Evolutionary conservation across 2,888 invertebrate genomes (phyloP).

Genomic region (Aethes cnicana): DNA sequence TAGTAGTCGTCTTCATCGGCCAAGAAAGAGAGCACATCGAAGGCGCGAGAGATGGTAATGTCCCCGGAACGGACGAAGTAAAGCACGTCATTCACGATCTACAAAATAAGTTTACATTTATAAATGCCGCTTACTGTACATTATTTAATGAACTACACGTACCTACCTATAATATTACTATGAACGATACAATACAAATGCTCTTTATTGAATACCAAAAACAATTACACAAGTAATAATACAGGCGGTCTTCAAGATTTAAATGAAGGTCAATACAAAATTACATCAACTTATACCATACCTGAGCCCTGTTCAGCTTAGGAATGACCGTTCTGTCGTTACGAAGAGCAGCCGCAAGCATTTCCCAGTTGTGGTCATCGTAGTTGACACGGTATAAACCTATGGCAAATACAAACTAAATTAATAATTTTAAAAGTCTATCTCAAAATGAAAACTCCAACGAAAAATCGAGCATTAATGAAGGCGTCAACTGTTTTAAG

Average conservation of each 20-base stretch:
- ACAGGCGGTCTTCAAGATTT: too few species aligned
- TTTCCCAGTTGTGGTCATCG: constrained; percentile 80
- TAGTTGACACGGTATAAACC: constrained; percentile 88
- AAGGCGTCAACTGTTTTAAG: background rate
- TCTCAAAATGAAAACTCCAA: too few species aligned
- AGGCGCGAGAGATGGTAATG: constrained; percentile 78
- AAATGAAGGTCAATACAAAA: too few species aligned
- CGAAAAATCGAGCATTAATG: too few species aligned
- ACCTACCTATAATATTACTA: too few species aligned
- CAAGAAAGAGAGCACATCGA: constrained; percentile 87
- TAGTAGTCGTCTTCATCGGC: constrained; percentile 86
- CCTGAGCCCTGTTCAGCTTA: constrained; percentile 88
- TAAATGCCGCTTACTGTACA: too few species aligned
- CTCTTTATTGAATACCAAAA: too few species aligned
- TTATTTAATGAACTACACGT: too few species aligned
- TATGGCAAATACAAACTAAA: constrained; percentile 40
- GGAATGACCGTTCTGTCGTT: constrained; percentile 75
- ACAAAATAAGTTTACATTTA: too few species aligned
- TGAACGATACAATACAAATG: too few species aligned
- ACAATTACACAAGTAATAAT: too few species aligned
- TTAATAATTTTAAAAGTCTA: background rate
- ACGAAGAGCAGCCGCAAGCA: constrained; percentile 73
- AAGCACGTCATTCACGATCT: constrained; percentile 89
- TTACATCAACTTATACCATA: too few species aligned
- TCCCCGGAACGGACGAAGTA: constrained; percentile 84